Evolutionary conservation across 2,797 vertebrate genomes (phyloP), one percentile per base, ranked within the genome.

Genomic region (Ptychobarbus kaznakovi): DNA sequence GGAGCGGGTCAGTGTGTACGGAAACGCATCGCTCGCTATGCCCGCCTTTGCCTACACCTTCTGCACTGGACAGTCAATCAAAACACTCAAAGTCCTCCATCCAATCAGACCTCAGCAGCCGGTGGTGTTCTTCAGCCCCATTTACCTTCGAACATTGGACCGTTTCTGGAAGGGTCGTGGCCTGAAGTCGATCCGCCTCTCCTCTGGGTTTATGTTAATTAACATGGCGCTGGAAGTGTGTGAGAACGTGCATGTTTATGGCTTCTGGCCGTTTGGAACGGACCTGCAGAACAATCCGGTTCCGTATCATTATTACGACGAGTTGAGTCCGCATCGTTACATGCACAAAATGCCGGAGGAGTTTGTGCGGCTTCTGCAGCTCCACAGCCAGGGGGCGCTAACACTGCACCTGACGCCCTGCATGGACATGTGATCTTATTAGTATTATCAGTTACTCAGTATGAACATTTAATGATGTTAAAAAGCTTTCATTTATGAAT

Each of bases 191-290:
- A 0, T 0, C 0, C 89, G 91, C 6, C 84, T 92, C 13, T 90
- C 91, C 3, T 66, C 89, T 0, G 92, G 92, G 2, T 78, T 93
- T 22, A 86, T 91, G 81, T 7, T 92, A 32, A 84, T 73, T 7
- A 93, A 40, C 25, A 16, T 63, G 0, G 92, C 91, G 1, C 11
- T 92, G 28, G 92, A 92, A 25, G 22, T 92, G 16, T 93, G 92
- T 25, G 61, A 89, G 10, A 20, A 75, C 0, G 85, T 92, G 51
- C 81, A 86, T 6, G 86, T 92, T 9, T 93, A 92, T 3, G 92
- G 92, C 1, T 93, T 92, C 58, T 92, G 92, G 91, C 92, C 91
- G 1, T 93, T 92, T 12, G 16, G 1, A 1, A 11, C 18, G 0
- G 82, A 86, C 73, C 58, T 87, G 4, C 20, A 51, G 7, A 44